Evolutionary conservation across 30 jellyfish, hydroid and myxozoan species (phyloP).

Genomic region (Rhopilema esculentum): DNA sequence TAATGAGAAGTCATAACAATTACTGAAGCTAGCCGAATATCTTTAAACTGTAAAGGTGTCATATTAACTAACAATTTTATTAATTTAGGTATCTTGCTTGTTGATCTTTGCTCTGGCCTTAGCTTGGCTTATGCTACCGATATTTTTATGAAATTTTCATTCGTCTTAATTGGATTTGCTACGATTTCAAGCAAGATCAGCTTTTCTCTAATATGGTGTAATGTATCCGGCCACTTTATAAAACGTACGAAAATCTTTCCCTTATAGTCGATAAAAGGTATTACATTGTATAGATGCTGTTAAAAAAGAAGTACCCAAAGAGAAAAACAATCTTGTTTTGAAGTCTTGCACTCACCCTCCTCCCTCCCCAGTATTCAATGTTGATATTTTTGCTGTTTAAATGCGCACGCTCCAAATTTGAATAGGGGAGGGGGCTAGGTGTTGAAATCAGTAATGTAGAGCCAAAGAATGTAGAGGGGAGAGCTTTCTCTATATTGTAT

Average conservation of each 20-base stretch:
- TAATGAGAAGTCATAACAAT: neutral
- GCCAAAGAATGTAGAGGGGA: too few species aligned
- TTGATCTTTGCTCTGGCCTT: neutral
- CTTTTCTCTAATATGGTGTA: neutral
- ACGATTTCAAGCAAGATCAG: neutral
- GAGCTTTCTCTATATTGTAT: too few species aligned
- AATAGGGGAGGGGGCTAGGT: too few species aligned
- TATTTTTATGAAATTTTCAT: neutral
- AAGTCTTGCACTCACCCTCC: too few species aligned
- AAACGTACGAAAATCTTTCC: neutral
- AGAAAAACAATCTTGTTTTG: too few species aligned
- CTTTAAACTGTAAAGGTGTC: neutral
- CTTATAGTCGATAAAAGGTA: too few species aligned
- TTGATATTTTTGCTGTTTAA: too few species aligned
- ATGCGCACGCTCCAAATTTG: too few species aligned
- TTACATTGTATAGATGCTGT: too few species aligned
- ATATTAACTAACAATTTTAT: neutral
- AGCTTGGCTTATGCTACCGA: neutral
- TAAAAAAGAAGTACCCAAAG: too few species aligned
- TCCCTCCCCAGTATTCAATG: too few species aligned
- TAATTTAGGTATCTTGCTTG: neutral
- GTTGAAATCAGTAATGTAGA: too few species aligned
- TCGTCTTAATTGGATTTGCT: neutral
- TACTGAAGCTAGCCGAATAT: neutral
- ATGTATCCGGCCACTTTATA: neutral